Base-by-base conservation (phyloP, 2,113 vertebrate genomes). In the Carollia perspicillata region DNA sequence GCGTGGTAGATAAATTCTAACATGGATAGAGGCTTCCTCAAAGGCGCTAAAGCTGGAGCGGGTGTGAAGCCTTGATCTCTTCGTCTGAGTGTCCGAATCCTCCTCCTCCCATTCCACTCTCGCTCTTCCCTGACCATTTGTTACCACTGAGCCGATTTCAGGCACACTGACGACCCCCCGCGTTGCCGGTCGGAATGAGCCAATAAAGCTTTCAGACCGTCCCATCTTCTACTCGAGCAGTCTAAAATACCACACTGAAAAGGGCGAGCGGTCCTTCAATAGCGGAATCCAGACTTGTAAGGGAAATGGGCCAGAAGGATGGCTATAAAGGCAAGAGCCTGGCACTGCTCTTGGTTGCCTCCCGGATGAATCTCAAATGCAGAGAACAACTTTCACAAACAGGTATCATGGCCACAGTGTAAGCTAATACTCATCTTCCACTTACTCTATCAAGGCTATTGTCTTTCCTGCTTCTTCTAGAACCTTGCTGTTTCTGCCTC, bases 201-300 rank as follows among this genome's bases (percentile, higher is more conserved):
- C 30, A 0, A 8, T 66, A 37, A 77, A 92, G 66, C 42, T 2
- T 90, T n/a, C 42, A 66, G 80, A 40, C 6, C 0, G 69, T 16
- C 68, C 16, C 10, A 14, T 20, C 80, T 74, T 93, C 60, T 3
- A 83, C 33, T 69, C 69, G 88, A 58, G 37, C 94, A 91, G 88
- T 17, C 81, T 55, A 89, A 84, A 83, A 58, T 78, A 85, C 58
- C 78, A 44, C 80, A 78, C 33, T 90, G 81, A 96, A 84, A 55
- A 35, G 83, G 80, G 0, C 7, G 58, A 95, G 17, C 22, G 26
- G 47, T 30, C 63, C 18, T 79, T 95, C 23, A 60, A 10, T 23
- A 87, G 87, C 11, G 65, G 37, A 81, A 74, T 86, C 44, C 58
- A 97, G 92, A 91, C n/a, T 85, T 18, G 84, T 63, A 58, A 95